phyloP scores from a whole-genome alignment of 2,888 invertebrate genomes.

The Leptinotarsa tumamoca region DNA sequence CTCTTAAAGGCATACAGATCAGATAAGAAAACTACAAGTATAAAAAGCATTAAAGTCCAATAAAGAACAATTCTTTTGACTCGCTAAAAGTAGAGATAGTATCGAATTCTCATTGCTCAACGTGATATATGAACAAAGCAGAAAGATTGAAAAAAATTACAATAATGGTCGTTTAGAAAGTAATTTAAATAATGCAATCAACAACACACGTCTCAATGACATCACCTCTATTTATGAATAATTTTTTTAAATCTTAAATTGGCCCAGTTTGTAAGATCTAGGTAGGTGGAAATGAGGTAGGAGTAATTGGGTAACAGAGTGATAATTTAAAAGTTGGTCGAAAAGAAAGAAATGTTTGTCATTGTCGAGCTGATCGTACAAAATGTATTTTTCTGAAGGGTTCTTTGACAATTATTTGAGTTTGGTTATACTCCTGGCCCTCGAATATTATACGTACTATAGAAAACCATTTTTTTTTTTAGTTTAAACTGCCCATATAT shows the following conservation, averaged over 20 bases:
- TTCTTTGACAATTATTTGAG: too few species aligned
- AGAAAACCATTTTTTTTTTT: too few species aligned
- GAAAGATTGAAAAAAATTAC: background rate
- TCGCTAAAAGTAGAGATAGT: background rate
- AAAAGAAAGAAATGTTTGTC: background rate
- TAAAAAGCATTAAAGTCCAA: background rate
- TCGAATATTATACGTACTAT: too few species aligned
- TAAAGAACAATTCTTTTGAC: background rate
- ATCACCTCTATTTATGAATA: slow-evolving; percentile 7
- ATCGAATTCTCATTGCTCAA: background rate
- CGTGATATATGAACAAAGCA: background rate
- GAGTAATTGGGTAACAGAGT: background rate
- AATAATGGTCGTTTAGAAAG: background rate
- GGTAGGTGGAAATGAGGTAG: background rate
- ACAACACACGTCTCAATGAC: background rate
- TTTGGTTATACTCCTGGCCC: too few species aligned
- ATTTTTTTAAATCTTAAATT: background rate
- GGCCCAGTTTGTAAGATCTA: background rate
- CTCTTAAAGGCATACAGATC: background rate
- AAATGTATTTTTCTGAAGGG: too few species aligned
- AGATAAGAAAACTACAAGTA: background rate
- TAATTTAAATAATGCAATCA: background rate
- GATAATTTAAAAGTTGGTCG: background rate
- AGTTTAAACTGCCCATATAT: too few species aligned
- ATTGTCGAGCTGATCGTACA: too few species aligned